Conservation (phyloP, 2,113 vertebrate genomes). For the Macquaria ambigua region DNA sequence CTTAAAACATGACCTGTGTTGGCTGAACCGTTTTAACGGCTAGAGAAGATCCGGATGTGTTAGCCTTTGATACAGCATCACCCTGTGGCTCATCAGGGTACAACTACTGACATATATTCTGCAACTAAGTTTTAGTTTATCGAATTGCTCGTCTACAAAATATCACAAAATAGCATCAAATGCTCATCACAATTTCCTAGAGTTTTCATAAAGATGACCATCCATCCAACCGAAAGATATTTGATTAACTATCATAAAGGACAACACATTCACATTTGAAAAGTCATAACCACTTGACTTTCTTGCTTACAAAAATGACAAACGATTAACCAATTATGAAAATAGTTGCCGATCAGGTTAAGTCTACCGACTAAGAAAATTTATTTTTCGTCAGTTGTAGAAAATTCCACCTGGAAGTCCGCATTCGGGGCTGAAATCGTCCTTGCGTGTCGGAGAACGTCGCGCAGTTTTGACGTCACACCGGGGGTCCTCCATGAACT, state of each 20-base stretch:
- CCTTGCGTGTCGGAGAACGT: no score
- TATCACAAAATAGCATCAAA: no score
- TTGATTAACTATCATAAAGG: no score
- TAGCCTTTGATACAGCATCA: not conserved
- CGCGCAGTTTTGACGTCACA: slow-evolving; percentile 68
- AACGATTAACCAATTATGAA: not conserved
- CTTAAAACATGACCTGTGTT: no score
- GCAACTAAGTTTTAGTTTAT: not conserved
- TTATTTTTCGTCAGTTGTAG: no score
- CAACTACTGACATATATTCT: not conserved
- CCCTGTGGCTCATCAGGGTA: not conserved
- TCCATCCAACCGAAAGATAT: no score
- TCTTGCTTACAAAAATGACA: not conserved
- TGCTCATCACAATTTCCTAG: not conserved
- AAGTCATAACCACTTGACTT: not conserved
- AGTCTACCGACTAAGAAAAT: not conserved
- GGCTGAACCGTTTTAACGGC: no score
- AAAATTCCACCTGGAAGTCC: not conserved
- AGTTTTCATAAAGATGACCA: no score
- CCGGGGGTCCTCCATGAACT: slow-evolving; percentile 67
- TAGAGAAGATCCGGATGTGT: no score
- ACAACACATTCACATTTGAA: not conserved
- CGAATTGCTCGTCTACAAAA: no score
- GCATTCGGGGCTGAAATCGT: no score
- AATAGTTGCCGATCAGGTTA: not conserved